Evolutionary conservation across 1,140 invertebrate species (phyloP).

Genomic region (Drosophila sp.): DNA sequence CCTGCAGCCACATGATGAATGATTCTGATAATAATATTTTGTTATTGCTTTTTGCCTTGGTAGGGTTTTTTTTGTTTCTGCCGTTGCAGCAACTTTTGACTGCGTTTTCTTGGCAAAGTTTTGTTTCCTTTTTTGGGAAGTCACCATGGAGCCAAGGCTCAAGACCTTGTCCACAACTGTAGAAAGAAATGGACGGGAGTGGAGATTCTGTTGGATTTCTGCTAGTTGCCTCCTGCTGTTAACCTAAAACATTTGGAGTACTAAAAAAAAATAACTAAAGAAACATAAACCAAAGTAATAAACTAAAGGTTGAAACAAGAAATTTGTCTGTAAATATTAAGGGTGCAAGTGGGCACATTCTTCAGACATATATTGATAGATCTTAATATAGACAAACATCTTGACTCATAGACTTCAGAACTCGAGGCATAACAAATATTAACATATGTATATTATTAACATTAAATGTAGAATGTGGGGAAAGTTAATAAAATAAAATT

Average conservation of each 20-base stretch:
- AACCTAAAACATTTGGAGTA: conserved; percentile 66
- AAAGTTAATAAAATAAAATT: too few species aligned
- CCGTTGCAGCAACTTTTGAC: conserved; percentile 63
- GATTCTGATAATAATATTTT: conserved; percentile 84
- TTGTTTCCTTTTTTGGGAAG: conserved; percentile 47
- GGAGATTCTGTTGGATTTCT: conserved; percentile 2
- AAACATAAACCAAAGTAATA: conserved; percentile 74
- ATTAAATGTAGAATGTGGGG: too few species aligned
- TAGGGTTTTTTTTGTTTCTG: conserved; percentile 37
- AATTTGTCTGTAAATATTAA: conserved; percentile 42
- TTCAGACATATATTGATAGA: conserved; percentile 29
- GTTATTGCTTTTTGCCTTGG: conserved; percentile 73
- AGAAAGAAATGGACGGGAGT: not conserved
- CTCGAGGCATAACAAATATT: too few species aligned
- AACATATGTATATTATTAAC: too few species aligned
- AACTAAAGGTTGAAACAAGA: conserved; percentile 67
- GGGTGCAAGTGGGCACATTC: conserved; percentile 8
- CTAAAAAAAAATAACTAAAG: too few species aligned
- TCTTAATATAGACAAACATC: not conserved
- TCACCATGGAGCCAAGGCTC: conserved; percentile 62
- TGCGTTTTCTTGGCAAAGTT: conserved; percentile 67
- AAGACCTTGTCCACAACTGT: conserved; percentile 61
- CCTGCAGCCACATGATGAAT: conserved; percentile 83
- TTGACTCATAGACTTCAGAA: too few species aligned
- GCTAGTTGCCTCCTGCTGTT: conserved; percentile 59